Base-by-base conservation (phyloP, 2,113 vertebrate species). In the Lichenostomus cassidix region DNA sequence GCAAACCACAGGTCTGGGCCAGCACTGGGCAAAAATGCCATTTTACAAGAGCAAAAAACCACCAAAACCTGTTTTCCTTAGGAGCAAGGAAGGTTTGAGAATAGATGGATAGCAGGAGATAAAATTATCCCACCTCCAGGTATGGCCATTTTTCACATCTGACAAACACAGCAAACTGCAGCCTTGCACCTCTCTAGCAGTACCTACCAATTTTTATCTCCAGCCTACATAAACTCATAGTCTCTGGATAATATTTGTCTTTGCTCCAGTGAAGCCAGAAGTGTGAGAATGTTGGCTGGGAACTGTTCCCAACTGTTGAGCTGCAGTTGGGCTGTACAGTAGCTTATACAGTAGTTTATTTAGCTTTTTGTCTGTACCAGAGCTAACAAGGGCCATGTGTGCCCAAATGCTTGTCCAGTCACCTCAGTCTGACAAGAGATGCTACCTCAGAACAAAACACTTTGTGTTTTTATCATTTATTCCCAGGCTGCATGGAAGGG, bases 21-120 rank as follows among this genome's bases (percentile, higher is more conserved):
- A 83, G 65, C 69, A 74, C 65, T 46, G 80, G 90, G 68, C 76
- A 85, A 31, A 92, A 92, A 95, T 90, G 89, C 89, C 95, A 96
- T 89, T 95, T 95, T 49, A 84, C 63, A 74, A 37, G 15, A 76
- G 82, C 65, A 88, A 62, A 46, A 82, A 85, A 77, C 3, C 70
- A 81, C 31, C 56, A 41, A 49, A 83, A 53, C 0, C 7, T 8
- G 6, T 6, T 87, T 71, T 84, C 46, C 60, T 82, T 56, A 8
- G 0, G 3, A 88, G 41, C 56, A 55, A 88, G 28, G 31, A 69
- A 80, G 23, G 27, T 65, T 92, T 63, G 19, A 7, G 50, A 22
- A 62, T n/a, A 69, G 49, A 65, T 5, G 5, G 20, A 23, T 0
- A 73, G 50, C 37, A 33, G n/a, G 14, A 42, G 31, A 28, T 56